Conservation (phyloP, 1,140 invertebrate species). For the Galleria mellonella region DNA sequence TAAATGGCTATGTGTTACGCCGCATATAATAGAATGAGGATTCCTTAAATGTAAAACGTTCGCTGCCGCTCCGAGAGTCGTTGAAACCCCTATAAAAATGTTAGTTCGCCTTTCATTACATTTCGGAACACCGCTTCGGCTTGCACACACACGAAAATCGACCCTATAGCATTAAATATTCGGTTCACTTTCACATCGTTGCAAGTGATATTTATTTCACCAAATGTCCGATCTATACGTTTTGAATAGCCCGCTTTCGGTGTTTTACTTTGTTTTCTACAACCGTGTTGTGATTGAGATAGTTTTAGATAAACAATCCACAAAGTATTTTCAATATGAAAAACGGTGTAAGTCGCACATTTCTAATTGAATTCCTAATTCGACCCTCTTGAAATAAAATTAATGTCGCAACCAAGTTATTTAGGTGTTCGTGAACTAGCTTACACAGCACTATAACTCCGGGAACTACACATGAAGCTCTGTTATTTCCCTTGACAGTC, state of each 20-base stretch:
- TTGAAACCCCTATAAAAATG: conserved; percentile 72
- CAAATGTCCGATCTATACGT: conserved; percentile 52
- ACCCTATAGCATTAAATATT: conserved; percentile 16
- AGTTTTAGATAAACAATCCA: conserved; percentile 10
- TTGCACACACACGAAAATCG: conserved; percentile 18
- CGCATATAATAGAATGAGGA: conserved; percentile 65
- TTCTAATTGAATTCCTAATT: conserved; percentile 1
- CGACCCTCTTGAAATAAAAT: neutral
- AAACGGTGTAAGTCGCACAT: too few species aligned
- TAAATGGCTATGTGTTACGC: conserved; percentile 62
- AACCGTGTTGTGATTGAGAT: conserved; percentile 14
- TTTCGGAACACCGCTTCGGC: conserved; percentile 40
- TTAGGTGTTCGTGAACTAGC: conserved; percentile 44
- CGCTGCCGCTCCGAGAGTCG: conserved; percentile 54
- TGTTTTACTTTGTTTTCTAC: conserved; percentile 45
- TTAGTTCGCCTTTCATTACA: conserved; percentile 69
- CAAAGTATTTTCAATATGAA: too few species aligned
- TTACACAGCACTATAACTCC: conserved; percentile 44
- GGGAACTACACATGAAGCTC: conserved; percentile 41
- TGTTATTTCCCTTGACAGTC: conserved; percentile 65
- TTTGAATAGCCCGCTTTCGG: conserved; percentile 41
- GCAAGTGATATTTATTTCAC: conserved; percentile 33
- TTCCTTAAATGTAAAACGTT: conserved; percentile 71
- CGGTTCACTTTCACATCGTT: neutral
- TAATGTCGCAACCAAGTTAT: conserved; percentile 15